Conservation (phyloP, 2,113 vertebrate species). For the Cervus canadensis region DNA sequence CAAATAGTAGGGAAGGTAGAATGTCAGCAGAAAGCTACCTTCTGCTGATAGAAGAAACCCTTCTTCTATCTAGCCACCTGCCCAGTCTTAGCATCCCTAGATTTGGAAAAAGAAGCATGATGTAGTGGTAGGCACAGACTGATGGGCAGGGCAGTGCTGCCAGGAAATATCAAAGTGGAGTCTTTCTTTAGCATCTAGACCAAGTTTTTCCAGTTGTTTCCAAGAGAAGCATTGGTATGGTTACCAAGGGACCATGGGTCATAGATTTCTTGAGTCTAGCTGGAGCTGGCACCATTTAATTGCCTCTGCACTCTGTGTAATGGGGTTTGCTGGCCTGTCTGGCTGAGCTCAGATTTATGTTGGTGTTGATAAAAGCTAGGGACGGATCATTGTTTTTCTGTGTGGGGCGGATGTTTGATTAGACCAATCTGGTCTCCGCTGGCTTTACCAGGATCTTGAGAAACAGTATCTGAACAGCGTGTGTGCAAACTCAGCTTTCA, state of each 20-base stretch:
- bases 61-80: neutral
- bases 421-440: neutral
- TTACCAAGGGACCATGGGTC: neutral
- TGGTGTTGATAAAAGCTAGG: neutral
- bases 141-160: neutral
- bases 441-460: neutral
- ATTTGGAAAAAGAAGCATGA: neutral
- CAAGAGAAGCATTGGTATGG: neutral
- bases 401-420: neutral
- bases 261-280: neutral
- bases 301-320: conserved; percentile 29
- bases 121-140: neutral
- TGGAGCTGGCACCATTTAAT: conserved; percentile 20
- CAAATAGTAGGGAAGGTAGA: neutral
- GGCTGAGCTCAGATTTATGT: neutral
- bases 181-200: neutral
- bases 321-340: conserved; percentile 38
- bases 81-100: neutral
- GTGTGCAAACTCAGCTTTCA: neutral
- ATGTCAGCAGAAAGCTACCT: neutral
- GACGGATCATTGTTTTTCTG: neutral
- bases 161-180: neutral
- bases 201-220: neutral
- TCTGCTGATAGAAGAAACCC: neutral
- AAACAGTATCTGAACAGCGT: neutral